Percentiles rank a stretch among this genome's conserved stretches.
phyloP scores from a whole-genome alignment of 2,113 vertebrate species.

The Myxocyprinus asiaticus region DNA sequence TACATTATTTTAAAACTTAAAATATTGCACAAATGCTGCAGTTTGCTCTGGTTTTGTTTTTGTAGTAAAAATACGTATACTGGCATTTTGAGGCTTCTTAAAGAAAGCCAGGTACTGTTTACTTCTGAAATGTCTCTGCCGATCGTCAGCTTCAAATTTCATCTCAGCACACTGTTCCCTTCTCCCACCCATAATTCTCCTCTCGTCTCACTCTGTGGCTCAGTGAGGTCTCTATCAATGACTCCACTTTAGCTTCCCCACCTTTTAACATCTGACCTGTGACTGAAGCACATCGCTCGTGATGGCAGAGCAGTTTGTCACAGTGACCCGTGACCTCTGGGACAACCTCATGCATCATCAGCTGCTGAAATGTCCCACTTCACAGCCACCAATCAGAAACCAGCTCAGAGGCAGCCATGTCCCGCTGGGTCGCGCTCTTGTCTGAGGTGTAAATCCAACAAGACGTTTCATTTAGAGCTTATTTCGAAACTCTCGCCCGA shows the following conservation, averaged over 20 bases:
- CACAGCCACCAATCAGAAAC: neutral
- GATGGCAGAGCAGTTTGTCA: slow-evolving; percentile 40
- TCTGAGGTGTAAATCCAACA: neutral
- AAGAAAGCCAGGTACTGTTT: too few relatives aligned
- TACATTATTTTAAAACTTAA: too few relatives aligned
- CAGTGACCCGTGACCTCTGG: slow-evolving; percentile 15
- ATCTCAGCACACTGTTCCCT: neutral
- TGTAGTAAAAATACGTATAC: too few relatives aligned
- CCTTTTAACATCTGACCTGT: slow-evolving; percentile 50
- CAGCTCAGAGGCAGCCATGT: neutral
- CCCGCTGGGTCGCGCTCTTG: too few relatives aligned
- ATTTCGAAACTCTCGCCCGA: neutral
- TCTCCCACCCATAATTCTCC: slow-evolving; percentile 15
- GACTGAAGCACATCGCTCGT: slow-evolving; percentile 37
- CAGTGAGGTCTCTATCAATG: slow-evolving; percentile 34
- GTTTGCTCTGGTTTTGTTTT: too few relatives aligned
- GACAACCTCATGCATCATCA: neutral
- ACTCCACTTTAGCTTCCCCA: slow-evolving; percentile 30
- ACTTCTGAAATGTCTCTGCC: too few relatives aligned
- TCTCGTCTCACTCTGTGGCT: neutral
- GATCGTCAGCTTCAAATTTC: too few relatives aligned
- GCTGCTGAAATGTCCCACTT: neutral
- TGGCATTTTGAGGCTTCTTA: too few relatives aligned
- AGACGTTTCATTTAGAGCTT: neutral
- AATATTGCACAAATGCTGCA: too few relatives aligned